Conservation (phyloP, 2,113 vertebrate species). For the Ornithorhynchus anatinus region DNA sequence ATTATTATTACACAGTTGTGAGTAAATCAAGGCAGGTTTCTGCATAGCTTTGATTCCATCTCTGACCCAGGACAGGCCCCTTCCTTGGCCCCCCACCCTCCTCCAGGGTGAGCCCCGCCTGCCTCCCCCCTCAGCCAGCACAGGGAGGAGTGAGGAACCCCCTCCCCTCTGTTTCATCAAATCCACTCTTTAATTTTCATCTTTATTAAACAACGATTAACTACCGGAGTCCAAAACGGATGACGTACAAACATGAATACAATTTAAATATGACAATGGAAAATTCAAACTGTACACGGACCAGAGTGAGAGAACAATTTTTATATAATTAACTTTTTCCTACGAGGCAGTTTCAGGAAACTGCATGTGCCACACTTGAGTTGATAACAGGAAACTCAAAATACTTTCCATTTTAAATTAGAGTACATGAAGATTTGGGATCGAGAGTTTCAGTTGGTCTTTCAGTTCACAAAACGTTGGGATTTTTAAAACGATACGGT, state of each 20-base stretch:
- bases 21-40: no score
- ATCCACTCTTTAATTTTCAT: conserved; percentile 63
- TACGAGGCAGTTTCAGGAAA: conserved; percentile 38
- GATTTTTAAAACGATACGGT: conserved; percentile 33
- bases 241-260: conserved; percentile 41
- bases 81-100: no score
- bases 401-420: conserved; percentile 8
- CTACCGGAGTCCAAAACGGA: conserved; percentile 55
- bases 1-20: no score
- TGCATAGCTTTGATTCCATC: no score
- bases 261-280: conserved; percentile 64
- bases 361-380: background rate
- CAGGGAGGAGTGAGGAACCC: background rate
- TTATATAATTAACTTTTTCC: conserved; percentile 32
- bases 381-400: conserved; percentile 32
- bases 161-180: background rate
- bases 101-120: background rate
- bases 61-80: no score
- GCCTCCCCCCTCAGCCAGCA: background rate
- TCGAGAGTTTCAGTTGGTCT: conserved; percentile 2
- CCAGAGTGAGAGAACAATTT: conserved; percentile 39
- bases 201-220: conserved; percentile 53
- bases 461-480: conserved; percentile 24
- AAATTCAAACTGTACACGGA: conserved; percentile 66
- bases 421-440: conserved; percentile 14